These are phyloP conservation scores for Melanogrammus aeglefinus DNA, from an alignment of 2,797 vertebrate species.

Conservation along the genomic window DNA sequence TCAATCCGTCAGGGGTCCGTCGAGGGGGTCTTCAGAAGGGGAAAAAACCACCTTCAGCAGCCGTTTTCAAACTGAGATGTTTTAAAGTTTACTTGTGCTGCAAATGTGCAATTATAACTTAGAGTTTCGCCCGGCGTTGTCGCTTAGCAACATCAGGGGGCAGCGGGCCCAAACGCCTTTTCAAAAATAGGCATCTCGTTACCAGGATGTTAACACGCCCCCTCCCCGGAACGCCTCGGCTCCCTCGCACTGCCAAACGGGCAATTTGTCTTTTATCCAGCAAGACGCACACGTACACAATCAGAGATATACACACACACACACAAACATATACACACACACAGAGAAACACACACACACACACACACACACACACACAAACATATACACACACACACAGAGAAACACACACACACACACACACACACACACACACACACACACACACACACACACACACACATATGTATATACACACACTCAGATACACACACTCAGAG, in stretches of 20 bases:
- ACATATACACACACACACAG: too few relatives aligned
- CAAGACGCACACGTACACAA: not conserved
- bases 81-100: not conserved
- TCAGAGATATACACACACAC: too few relatives aligned
- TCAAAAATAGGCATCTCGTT: constrained; percentile 1
- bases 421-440: too few relatives aligned
- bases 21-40: not conserved
- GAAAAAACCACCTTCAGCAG: not conserved
- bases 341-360: too few relatives aligned
- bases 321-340: too few relatives aligned
- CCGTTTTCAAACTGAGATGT: not conserved
- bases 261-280: not conserved
- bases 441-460: too few relatives aligned
- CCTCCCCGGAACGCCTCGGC: constrained; percentile 1
- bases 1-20: not conserved
- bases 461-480: too few relatives aligned
- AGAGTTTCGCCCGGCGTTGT: not conserved
- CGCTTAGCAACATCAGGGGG: constrained; percentile 1
- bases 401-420: too few relatives aligned
- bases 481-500: too few relatives aligned
- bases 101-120: not conserved
- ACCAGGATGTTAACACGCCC: constrained; percentile 1
- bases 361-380: too few relatives aligned
- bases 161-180: not conserved
- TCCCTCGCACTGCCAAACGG: not conserved